A percentile compares a stretch with the other conserved stretches of the same genome.
phyloP scores from a whole-genome alignment of 2,888 invertebrate genomes.

The Aethes cnicana region DNA sequence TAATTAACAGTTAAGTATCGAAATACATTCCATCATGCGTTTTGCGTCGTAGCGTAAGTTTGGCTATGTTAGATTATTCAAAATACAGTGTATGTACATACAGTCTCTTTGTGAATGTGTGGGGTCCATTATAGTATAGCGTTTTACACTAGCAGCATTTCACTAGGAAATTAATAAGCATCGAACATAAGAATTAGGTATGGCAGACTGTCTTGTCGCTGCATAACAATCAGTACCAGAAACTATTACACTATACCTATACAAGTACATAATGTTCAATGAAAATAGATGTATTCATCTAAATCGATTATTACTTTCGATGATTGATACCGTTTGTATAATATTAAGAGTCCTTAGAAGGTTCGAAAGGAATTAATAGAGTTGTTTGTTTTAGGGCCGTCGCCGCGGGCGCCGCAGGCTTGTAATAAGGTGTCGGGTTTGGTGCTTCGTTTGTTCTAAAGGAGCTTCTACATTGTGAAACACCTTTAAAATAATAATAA shows the following conservation, averaged over 20 bases:
- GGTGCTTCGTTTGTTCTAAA: slow-evolving; percentile 53
- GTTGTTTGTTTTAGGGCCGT: slow-evolving; percentile 73
- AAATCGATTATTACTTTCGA: slow-evolving; percentile 63
- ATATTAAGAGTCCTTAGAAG: slow-evolving; percentile 54
- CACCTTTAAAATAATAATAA: too few species aligned
- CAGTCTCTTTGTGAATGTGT: too few species aligned
- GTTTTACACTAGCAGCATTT: background rate
- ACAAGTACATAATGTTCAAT: too few species aligned
- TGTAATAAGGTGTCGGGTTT: slow-evolving; percentile 70
- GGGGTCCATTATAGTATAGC: too few species aligned
- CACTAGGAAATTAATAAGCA: background rate
- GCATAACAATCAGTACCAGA: background rate
- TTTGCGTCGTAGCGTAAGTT: too few species aligned
- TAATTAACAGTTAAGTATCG: too few species aligned
- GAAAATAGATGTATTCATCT: slow-evolving; percentile 54
- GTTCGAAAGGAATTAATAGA: slow-evolving; percentile 67
- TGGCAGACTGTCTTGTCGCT: background rate
- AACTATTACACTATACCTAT: background rate
- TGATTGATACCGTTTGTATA: slow-evolving; percentile 71
- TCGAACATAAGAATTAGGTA: too few species aligned
- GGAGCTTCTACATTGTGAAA: slow-evolving; percentile 40
- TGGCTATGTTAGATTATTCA: too few species aligned
- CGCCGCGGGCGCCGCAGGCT: slow-evolving; percentile 66
- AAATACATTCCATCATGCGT: too few species aligned
- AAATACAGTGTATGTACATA: too few species aligned